Conservation (phyloP, 2,113 vertebrate genomes). For the Gambusia affinis region DNA sequence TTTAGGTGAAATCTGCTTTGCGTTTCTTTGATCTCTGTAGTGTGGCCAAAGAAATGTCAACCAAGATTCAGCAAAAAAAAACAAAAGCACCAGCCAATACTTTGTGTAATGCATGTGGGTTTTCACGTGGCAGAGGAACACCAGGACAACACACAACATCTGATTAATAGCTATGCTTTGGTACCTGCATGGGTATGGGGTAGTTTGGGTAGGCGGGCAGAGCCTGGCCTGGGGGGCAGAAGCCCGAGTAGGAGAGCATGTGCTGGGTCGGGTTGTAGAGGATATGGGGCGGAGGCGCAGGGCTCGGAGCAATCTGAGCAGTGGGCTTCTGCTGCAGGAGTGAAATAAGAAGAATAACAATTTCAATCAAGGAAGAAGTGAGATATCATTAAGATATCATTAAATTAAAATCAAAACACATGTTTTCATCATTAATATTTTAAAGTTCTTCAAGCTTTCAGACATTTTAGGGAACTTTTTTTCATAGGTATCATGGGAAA, state of each 20-base stretch:
- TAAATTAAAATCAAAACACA: too few species aligned
- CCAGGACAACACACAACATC: too few species aligned
- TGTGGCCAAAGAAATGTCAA: conserved; percentile 12
- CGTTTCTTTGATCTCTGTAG: neutral
- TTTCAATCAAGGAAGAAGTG: neutral
- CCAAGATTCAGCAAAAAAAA: neutral
- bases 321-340: conserved; percentile 79
- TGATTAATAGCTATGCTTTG: neutral
- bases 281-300: conserved; percentile 84
- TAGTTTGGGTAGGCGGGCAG: conserved; percentile 88
- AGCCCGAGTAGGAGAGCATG: conserved; percentile 85
- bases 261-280: conserved; percentile 92
- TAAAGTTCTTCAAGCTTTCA: too few species aligned
- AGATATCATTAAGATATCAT: too few species aligned
- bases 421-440: too few species aligned
- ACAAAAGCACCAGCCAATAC: neutral
- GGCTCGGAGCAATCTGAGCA: conserved; percentile 77
- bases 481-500: too few species aligned
- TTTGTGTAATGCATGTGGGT: neutral
- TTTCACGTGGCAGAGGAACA: neutral
- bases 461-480: too few species aligned
- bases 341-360: neutral
- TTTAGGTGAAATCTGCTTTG: conserved; percentile 13
- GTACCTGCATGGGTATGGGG: conserved; percentile 87
- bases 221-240: conserved; percentile 79